Evolutionary conservation across 92 coral and sea anemone genomes (phyloP), one percentile per base, ranked within the genome.

Genomic region (Metridium senile): DNA sequence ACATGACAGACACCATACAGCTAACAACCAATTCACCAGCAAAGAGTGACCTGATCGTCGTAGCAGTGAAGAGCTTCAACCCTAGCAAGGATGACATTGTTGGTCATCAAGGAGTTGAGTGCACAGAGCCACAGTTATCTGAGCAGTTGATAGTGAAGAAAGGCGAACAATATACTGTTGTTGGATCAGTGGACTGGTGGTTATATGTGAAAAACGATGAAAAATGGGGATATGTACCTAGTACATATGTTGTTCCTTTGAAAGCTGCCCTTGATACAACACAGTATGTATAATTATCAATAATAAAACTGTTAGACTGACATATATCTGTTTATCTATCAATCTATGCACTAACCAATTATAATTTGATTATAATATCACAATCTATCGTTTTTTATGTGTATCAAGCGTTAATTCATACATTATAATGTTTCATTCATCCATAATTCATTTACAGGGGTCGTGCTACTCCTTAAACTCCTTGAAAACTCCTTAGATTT

Each of bases 121-220:
- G 57, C 0, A 84, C 84, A 11, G 91, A 90, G 29, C 98, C 98
- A 10, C 89, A 94, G 53, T 33, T 88, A 33, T 79, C 85, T 0
- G 85, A 84, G 13, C 98, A 94, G 85, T 78, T 94, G 71, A 32
- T 87, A 9, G 81, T 94, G 1, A 76, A 85, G 65, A 80, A 78
- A 47, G 85, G 98, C 18, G 72, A 87, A 30, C 89, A 63, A 68
- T 94, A 86, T 81, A 89, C 74, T 58, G 86, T 94, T n/a, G 33
- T 71, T n/a, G 97, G 94, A 28, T 66, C 78, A 20, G 89, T 92
- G 35, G 83, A 74, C 62, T 94, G 98, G 98, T 94, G 98, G 98
- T 82, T 94, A 2, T 89, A 81, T 82, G 98, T 89, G 20, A 89
- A 84, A 68, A 33, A 69, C 29, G 17, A 81, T 1, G 49, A 62